A percentile compares a stretch with the other conserved stretches of the same genome.
Evolutionary conservation across 1,140 invertebrate genomes (phyloP).

Genomic region (Anastatus disparis): DNA sequence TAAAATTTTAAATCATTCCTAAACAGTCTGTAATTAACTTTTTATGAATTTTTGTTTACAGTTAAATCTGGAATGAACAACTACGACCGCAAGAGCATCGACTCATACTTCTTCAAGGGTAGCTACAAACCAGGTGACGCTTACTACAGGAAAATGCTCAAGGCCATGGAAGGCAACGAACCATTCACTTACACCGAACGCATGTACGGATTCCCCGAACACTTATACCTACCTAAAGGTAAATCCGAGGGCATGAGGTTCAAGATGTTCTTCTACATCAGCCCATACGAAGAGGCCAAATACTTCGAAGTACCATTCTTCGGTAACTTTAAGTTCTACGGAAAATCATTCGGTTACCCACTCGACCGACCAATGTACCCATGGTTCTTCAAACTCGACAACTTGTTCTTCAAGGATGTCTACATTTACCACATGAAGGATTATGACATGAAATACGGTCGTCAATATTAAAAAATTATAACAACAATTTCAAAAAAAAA

Average conservation of each 20-base stretch:
- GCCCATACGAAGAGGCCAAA: constrained; percentile 60
- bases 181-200: constrained; percentile 45
- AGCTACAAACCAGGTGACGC: constrained; percentile 53
- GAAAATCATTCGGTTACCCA: constrained; percentile 73
- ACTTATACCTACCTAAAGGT: constrained; percentile 76
- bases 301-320: constrained; percentile 54
- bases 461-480: constrained; percentile 4
- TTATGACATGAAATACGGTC: constrained; percentile 50
- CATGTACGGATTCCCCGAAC: constrained; percentile 70
- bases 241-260: constrained; percentile 72
- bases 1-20: too few relatives aligned
- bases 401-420: constrained; percentile 75
- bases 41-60: constrained; percentile 61
- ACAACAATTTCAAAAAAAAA: too few relatives aligned
- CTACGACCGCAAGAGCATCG: constrained; percentile 57
- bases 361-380: constrained; percentile 73
- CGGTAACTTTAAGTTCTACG: constrained; percentile 49
- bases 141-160: constrained; percentile 52
- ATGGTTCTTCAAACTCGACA: constrained; percentile 70
- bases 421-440: constrained; percentile 72
- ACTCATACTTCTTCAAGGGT: constrained; percentile 56
- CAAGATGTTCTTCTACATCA: constrained; percentile 75
- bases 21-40: too few relatives aligned
- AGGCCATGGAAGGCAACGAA: constrained; percentile 52
- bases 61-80: constrained; percentile 61